Base-by-base conservation (phyloP, 2,113 vertebrate genomes). In the Neotoma lepida region DNA sequence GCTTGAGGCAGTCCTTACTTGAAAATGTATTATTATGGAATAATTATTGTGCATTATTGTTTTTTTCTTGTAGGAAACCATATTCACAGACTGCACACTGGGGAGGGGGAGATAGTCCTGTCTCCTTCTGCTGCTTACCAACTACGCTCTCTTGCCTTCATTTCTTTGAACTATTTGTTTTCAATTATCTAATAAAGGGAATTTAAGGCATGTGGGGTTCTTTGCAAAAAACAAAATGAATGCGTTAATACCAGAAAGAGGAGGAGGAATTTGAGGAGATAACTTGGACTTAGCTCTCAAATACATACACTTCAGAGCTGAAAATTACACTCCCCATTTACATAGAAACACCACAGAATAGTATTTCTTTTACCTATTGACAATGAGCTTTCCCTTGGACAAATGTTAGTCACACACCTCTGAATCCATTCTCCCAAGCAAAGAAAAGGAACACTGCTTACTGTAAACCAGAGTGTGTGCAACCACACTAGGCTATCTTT, bases 161-260 rank as follows among this genome's bases (percentile, higher is more conserved):
- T 88, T 71, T 82, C 35, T 86, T 63, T 20, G 12, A 56, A 14
- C 61, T 84, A 14, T 66, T 56, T 86, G 20, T 91, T 89, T 88
- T 93, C 35, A 71, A 9, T 41, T 56, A 71, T 33, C 18, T 68
- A 89, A 73, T 78, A 63, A 87, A 74, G 3, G 44, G 4, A 70
- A 80, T 88, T 74, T 70, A 33, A 91, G 39, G 20, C 41, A 6
- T 84, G 74, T 10, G 76, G 9, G 0, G 28, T 73, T 81, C 63
- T 41, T 93, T 86, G 35, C 7, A 61, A 68, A 39, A 92, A 89
- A 87, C 78, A 58, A 89, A 89, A 86, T 56, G 20, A 86, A 56
- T 4, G 0, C 58, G 70, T 66, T n/a, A 66, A 58, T 30, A 14
- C 56, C 88, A 9, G 58, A 9, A 39, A 73, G 0, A 28, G 30